phyloP scores from a whole-genome alignment of 92 coral and sea anemone species.

The Zoanthus gigantus region DNA sequence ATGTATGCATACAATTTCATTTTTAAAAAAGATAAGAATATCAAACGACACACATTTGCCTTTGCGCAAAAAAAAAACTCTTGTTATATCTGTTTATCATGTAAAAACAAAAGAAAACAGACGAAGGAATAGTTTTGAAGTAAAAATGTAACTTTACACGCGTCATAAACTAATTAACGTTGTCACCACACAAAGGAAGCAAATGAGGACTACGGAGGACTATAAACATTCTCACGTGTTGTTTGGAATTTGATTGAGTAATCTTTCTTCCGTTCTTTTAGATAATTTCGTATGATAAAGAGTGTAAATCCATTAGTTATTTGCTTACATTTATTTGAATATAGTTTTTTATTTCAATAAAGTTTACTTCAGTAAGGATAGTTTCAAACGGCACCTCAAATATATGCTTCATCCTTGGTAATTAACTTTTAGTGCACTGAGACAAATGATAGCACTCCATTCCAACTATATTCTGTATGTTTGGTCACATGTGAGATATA shows the following conservation, averaged over 20 bases:
- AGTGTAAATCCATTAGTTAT: constrained; percentile 21
- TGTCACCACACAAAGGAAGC: constrained; percentile 28
- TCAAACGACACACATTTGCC: constrained; percentile 28
- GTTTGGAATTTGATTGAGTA: constrained; percentile 8
- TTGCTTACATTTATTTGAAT: background rate
- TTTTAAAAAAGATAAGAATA: background rate
- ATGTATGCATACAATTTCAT: constrained; percentile 6
- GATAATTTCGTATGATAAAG: constrained; percentile 15
- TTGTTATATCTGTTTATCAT: background rate
- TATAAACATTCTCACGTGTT: constrained; percentile 25
- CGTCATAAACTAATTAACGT: constrained; percentile 23
- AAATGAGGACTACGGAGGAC: constrained; percentile 20
- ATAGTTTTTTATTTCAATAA: background rate
- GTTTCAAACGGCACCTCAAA: constrained; percentile 19
- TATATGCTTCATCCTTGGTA: constrained; percentile 14
- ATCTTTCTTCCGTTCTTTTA: constrained; percentile 21
- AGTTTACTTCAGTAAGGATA: constrained; percentile 29
- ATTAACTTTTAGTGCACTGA: constrained; percentile 1
- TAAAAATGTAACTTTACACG: constrained; percentile 22
- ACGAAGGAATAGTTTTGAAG: constrained; percentile 15
- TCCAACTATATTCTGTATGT: constrained; percentile 4
- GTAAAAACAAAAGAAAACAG: background rate
- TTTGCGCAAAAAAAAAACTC: background rate
- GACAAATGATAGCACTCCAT: constrained; percentile 10
- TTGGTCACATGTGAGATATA: constrained; percentile 24